phyloP scores from a whole-genome alignment of 2,113 vertebrate genomes.

The Poecilia latipinna region DNA sequence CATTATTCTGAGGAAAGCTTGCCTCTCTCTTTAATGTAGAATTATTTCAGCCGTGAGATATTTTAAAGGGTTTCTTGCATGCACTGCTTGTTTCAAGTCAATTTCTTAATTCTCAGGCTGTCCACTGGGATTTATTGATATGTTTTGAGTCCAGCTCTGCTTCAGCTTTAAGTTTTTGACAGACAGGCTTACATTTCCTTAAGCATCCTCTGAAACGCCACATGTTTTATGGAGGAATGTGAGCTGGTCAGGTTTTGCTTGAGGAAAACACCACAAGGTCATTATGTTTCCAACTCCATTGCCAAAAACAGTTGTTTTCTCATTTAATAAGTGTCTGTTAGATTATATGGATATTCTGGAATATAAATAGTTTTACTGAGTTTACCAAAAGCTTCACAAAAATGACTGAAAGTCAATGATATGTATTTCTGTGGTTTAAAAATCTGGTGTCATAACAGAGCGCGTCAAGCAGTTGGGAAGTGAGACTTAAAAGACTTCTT shows the following conservation, averaged over 20 bases:
- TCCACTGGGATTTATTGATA: neutral
- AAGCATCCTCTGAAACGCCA: neutral
- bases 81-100: neutral
- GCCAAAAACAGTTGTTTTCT: too few relatives aligned
- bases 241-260: neutral
- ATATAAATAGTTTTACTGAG: neutral
- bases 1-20: too few relatives aligned
- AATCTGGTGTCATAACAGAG: neutral
- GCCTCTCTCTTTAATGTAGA: neutral
- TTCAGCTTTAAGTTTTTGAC: neutral
- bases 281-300: neutral
- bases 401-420: neutral
- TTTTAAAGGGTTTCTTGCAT: neutral
- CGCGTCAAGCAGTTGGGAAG: too few relatives aligned
- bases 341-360: too few relatives aligned
- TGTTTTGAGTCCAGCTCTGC: neutral
- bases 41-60: neutral
- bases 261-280: neutral
- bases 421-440: neutral
- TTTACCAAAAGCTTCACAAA: neutral
- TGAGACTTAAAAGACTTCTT: neutral
- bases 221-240: neutral
- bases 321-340: too few relatives aligned
- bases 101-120: neutral
- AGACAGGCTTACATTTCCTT: neutral